Evolutionary conservation across 2,113 vertebrate genomes (phyloP).

Genomic region (Phrynosoma blainvillii): DNA sequence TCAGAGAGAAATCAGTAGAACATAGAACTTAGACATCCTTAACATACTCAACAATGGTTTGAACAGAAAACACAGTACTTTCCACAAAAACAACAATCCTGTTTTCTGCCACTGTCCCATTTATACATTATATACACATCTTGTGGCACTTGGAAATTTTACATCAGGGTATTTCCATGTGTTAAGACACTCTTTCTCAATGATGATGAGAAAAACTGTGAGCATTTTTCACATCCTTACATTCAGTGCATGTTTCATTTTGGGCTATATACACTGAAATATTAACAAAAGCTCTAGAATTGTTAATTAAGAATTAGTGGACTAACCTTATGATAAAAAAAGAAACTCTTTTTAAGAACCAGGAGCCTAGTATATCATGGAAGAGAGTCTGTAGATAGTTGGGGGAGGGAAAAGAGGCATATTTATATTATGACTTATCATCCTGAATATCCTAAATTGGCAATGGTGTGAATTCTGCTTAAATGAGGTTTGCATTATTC

Average conservation of each 20-base stretch:
- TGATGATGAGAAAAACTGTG: too few relatives aligned
- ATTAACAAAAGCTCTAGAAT: too few relatives aligned
- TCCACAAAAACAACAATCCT: background rate
- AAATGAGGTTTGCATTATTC: constrained; percentile 17
- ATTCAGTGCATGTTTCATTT: background rate
- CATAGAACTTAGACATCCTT: too few relatives aligned
- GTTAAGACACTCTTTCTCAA: too few relatives aligned
- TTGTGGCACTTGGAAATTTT: too few relatives aligned
- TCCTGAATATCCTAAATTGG: background rate
- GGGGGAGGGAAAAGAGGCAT: too few relatives aligned
- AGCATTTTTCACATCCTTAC: too few relatives aligned
- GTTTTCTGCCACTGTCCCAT: background rate
- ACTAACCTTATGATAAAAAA: background rate
- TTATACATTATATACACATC: too few relatives aligned
- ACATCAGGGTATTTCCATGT: too few relatives aligned
- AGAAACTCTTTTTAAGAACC: background rate
- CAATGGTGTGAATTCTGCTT: background rate
- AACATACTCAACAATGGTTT: background rate
- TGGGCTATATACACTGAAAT: background rate
- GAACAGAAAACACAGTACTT: background rate
- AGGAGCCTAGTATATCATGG: background rate
- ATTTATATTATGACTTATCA: background rate
- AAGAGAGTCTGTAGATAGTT: background rate
- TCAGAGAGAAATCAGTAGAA: too few relatives aligned
- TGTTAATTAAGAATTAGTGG: background rate